Evolutionary conservation across 2,113 vertebrate species (phyloP), one percentile per base, ranked within the genome.

Genomic region (Barbus barbus): DNA sequence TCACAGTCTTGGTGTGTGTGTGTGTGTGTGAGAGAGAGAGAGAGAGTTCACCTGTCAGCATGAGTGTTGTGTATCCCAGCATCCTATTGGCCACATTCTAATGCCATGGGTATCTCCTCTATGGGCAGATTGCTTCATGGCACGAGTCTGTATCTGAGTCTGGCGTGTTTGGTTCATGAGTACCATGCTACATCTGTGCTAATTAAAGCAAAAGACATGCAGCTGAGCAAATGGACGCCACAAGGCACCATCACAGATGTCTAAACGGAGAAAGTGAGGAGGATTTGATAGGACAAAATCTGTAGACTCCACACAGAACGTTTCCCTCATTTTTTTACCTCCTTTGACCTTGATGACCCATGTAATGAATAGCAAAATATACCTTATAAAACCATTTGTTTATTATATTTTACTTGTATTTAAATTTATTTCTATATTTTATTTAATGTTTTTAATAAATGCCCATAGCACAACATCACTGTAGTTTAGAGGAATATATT

Each of bases 191-290:
- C 77, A 79, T 79, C 36, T 79, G 31, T 58, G 58, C 36, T 63
- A 79, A 79, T 63, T 63, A 28, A 44, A 20, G 71, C 71, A 46
- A 28, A 77, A 36, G 31, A 36, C 11, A 13, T 56, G 18, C 75
- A 79, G 77, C 75, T 58, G 75, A 24, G 75, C 31, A 78, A 78
- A 46, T 46, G 36, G 16, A 79, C 0, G 56, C 36, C 58, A 63
- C 38, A n/a, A 63, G 77, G 77, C 77, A 63, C 7, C 36, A 46
- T 63, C 77, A 63, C 36, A 79, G 58, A 79, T 26, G 77, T 63
- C 22, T 28, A n/a, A 79, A 12, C 7, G 1, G 56, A 41, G 33
- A 18, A 9, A 80, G 8, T 18, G n/a, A 61, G 33, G 56, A 61
- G n/a, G 56, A n/a, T 44, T 61, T 31, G 4, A 80, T 9, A 14